phyloP scores from a whole-genome alignment of 2,797 vertebrate genomes.

The Rhodeus uyekii region DNA sequence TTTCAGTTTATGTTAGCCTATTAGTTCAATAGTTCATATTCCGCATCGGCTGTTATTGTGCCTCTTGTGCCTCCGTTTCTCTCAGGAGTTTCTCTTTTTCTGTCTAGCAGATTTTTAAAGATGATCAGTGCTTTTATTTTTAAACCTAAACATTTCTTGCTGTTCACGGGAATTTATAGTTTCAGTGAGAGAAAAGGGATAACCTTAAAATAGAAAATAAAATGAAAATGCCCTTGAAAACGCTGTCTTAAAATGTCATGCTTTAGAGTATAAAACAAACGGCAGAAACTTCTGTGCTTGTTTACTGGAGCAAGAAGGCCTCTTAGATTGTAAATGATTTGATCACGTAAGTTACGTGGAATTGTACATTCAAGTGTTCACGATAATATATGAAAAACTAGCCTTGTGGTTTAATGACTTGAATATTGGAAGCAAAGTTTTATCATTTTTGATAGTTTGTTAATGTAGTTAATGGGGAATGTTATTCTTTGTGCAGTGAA shows the following conservation, averaged over 20 bases:
- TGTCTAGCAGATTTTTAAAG: not conserved
- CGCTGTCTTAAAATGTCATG: not conserved
- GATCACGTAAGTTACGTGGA: not conserved
- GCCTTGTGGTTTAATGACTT: constrained; percentile 28
- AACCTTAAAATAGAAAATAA: not conserved
- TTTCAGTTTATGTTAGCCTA: not conserved
- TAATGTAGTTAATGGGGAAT: constrained; percentile 24
- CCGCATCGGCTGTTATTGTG: not conserved
- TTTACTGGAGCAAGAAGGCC: not conserved
- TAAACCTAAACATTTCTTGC: not conserved
- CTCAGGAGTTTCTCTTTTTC: constrained; percentile 49
- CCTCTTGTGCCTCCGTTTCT: constrained; percentile 52
- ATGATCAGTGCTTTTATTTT: not conserved
- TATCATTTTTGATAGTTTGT: constrained; percentile 20
- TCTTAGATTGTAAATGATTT: constrained; percentile 5
- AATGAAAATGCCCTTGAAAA: not conserved
- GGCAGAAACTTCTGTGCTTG: not conserved
- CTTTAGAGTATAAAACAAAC: not conserved
- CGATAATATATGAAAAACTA: not conserved
- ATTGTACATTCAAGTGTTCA: not conserved
- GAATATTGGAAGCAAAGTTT: constrained; percentile 7
- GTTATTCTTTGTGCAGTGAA: constrained; percentile 20
- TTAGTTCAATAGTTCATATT: not conserved
- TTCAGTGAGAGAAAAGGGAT: not conserved
- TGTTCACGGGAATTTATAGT: not conserved